A percentile compares a stretch with the other conserved stretches of the same genome.
Evolutionary conservation across 1,140 invertebrate genomes (phyloP).

Genomic region (Helicoverpa zea): DNA sequence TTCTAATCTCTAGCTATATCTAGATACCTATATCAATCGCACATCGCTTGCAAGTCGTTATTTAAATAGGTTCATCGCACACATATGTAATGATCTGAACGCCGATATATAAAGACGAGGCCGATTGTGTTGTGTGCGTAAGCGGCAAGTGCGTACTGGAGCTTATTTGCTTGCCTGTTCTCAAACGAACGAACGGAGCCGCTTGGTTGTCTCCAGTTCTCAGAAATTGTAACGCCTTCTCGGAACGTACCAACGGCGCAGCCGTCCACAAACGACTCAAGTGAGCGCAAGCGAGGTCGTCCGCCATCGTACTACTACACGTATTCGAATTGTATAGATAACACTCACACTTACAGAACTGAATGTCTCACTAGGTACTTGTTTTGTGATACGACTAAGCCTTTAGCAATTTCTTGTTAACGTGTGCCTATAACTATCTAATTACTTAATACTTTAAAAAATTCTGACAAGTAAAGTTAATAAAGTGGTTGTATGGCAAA

Average conservation of each 20-base stretch:
- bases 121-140: conserved; percentile 73
- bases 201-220: conserved; percentile 84
- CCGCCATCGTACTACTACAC: conserved; percentile 74
- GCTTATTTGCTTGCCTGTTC: conserved; percentile 81
- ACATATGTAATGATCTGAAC: conserved; percentile 58
- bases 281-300: conserved; percentile 84
- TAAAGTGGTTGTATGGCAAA: too few species aligned
- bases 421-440: neutral
- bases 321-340: conserved; percentile 71
- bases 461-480: too few species aligned
- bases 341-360: conserved; percentile 60
- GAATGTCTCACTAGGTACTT: conserved; percentile 34
- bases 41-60: conserved; percentile 30
- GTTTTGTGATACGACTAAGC: conserved; percentile 34
- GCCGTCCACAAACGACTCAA: conserved; percentile 79
- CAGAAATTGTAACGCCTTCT: conserved; percentile 86
- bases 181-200: conserved; percentile 75
- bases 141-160: conserved; percentile 72
- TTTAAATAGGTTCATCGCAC: conserved; percentile 63
- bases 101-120: conserved; percentile 54
- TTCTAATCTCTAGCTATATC: conserved; percentile 1
- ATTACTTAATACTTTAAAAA: too few species aligned
- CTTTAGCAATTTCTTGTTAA: conserved; percentile 28
- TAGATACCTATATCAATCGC: conserved; percentile 5
- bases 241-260: conserved; percentile 81